These are phyloP conservation scores for Heliothis peltigera DNA, from an alignment of 2,888 invertebrate species.

Conservation along the genomic window DNA sequence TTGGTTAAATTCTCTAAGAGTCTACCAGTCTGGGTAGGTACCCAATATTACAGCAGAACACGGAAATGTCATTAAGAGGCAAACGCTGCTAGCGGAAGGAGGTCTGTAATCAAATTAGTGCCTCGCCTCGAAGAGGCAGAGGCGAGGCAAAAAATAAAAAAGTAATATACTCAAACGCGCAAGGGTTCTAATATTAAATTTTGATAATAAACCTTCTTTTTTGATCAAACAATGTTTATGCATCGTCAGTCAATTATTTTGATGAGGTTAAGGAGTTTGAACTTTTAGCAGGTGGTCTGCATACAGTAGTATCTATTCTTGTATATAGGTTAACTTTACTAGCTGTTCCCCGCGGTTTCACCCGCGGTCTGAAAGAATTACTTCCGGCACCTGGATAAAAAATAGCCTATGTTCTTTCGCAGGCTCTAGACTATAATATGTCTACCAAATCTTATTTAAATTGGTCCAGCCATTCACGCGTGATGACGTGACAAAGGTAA, in stretches of 20 bases:
- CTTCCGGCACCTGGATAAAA: too few relatives aligned
- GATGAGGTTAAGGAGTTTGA: conserved; percentile 2
- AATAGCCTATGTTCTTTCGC: too few relatives aligned
- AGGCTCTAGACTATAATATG: too few relatives aligned
- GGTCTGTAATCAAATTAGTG: conserved; percentile 62
- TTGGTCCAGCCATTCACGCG: too few relatives aligned
- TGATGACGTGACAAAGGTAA: too few relatives aligned
- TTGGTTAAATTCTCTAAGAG: too few relatives aligned
- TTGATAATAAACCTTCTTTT: not conserved
- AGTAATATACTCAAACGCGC: not conserved
- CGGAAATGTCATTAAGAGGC: conserved; percentile 50
- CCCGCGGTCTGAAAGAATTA: too few relatives aligned
- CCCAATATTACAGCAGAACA: conserved; percentile 18
- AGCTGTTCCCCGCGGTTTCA: too few relatives aligned
- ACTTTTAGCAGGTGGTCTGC: not conserved
- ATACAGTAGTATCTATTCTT: not conserved
- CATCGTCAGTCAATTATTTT: not conserved
- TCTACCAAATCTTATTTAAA: too few relatives aligned
- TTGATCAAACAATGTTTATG: not conserved
- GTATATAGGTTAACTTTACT: too few relatives aligned
- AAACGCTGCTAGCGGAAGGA: conserved; percentile 42
- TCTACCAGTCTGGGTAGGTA: not conserved
- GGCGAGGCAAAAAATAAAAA: conserved; percentile 30
- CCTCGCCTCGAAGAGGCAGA: conserved; percentile 15
- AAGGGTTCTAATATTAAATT: not conserved